These are phyloP conservation scores for Cephus pygmeus DNA, from an alignment of 2,888 invertebrate species.

Conservation along the genomic window DNA sequence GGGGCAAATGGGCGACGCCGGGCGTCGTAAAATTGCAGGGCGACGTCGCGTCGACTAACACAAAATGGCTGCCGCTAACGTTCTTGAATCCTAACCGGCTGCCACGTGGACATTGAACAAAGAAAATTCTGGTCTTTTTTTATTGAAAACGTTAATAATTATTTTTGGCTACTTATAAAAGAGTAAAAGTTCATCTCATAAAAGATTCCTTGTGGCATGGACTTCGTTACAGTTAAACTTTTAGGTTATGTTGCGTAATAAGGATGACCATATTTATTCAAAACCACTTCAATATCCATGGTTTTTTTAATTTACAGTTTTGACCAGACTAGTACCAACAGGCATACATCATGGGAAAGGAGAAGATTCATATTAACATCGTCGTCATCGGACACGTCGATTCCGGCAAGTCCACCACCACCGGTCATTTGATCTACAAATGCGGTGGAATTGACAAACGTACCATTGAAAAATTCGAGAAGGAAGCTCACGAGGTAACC, in stretches of 20 bases:
- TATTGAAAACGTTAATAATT: neutral
- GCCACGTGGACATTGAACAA: slow-evolving; percentile 53
- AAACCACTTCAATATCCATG: neutral
- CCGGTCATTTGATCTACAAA: slow-evolving; percentile 99
- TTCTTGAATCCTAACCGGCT: slow-evolving; percentile 53
- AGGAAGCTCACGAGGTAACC: slow-evolving; percentile 91
- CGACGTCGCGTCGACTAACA: slow-evolving; percentile 21
- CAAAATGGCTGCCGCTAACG: slow-evolving; percentile 57
- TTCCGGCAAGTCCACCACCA: slow-evolving; percentile 98
- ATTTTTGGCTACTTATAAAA: neutral
- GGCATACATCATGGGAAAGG: slow-evolving; percentile 88
- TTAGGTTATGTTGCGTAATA: neutral
- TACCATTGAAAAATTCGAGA: slow-evolving; percentile 99
- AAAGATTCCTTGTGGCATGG: neutral
- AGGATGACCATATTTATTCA: neutral
- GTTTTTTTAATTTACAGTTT: slow-evolving; percentile 28
- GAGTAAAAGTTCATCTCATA: neutral
- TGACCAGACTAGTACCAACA: slow-evolving; percentile 38
- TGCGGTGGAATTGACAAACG: slow-evolving; percentile 99
- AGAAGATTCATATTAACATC: slow-evolving; percentile 99
- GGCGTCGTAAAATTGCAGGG: neutral
- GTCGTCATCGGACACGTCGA: slow-evolving; percentile 99
- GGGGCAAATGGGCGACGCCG: neutral
- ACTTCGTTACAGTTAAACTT: neutral
- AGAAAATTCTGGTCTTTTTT: neutral